Conservation (phyloP, 2,797 vertebrate species). For the Etheostoma nigrum region DNA sequence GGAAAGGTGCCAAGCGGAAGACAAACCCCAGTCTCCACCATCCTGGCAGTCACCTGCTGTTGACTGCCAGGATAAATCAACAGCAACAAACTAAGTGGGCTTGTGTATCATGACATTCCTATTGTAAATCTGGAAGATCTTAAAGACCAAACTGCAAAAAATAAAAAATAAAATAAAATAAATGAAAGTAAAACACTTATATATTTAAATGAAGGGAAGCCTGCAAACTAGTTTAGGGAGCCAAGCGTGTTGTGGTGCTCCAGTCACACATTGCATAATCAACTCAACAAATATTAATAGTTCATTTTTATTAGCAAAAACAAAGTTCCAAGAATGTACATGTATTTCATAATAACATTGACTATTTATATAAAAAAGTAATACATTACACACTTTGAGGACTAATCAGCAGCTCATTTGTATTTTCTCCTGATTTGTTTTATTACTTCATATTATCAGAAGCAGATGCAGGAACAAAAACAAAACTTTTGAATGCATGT, state of each 20-base stretch:
- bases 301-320: not conserved
- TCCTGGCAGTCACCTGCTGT: not conserved
- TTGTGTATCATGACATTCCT: constrained; percentile 15
- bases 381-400: not conserved
- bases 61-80: constrained; percentile 16
- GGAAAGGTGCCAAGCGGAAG: too few species aligned
- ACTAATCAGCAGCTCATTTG: not conserved
- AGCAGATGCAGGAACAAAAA: not conserved
- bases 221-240: not conserved
- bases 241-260: too few species aligned
- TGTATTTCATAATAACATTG: too few species aligned
- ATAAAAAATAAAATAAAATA: not conserved
- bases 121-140: not conserved
- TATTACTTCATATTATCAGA: not conserved
- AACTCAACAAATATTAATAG: not conserved
- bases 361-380: not conserved
- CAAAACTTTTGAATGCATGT: not conserved
- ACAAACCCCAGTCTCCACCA: too few species aligned
- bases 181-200: not conserved
- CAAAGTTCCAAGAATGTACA: too few species aligned
- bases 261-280: too few species aligned
- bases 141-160: not conserved
- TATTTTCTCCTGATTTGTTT: constrained; percentile 2
- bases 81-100: constrained; percentile 15
- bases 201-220: not conserved